Conservation (phyloP, 1,140 invertebrate genomes). For the Leptinotarsa lineolata region DNA sequence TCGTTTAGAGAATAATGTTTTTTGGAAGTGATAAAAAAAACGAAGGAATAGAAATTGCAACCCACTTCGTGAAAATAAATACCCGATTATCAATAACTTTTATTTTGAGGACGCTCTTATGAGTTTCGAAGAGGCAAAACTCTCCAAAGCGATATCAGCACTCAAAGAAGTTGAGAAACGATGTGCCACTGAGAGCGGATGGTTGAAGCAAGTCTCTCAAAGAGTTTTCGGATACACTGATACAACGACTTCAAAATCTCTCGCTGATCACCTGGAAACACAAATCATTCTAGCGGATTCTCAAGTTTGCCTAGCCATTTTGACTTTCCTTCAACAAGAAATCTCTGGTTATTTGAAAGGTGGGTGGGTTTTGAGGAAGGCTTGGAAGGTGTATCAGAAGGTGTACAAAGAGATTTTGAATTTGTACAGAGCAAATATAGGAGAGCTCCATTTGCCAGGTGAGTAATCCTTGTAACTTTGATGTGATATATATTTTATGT, state of each 20-base stretch:
- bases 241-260: conserved; percentile 40
- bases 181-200: conserved; percentile 63
- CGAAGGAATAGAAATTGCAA: background rate
- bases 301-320: conserved; percentile 54
- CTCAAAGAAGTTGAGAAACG: conserved; percentile 68
- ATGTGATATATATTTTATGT: too few relatives aligned
- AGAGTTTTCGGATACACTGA: conserved; percentile 58
- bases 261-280: conserved; percentile 63
- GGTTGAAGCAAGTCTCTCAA: conserved; percentile 63
- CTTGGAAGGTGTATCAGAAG: conserved; percentile 75
- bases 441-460: conserved; percentile 44
- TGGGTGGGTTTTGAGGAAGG: conserved; percentile 73
- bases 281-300: conserved; percentile 73
- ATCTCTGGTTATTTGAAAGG: conserved; percentile 71
- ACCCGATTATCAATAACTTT: background rate
- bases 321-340: conserved; percentile 60
- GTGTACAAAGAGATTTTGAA: conserved; percentile 65
- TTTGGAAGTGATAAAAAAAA: background rate
- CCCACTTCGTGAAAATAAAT: background rate
- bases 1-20: too few relatives aligned
- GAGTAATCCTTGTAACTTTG: too few relatives aligned
- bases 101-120: conserved; percentile 68
- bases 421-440: conserved; percentile 57
- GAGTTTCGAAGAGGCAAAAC: conserved; percentile 73
- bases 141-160: conserved; percentile 63